Percentiles rank a stretch among this genome's conserved stretches.
Conservation (phyloP, 1,140 invertebrate species). For the Meteorus sp. region DNA sequence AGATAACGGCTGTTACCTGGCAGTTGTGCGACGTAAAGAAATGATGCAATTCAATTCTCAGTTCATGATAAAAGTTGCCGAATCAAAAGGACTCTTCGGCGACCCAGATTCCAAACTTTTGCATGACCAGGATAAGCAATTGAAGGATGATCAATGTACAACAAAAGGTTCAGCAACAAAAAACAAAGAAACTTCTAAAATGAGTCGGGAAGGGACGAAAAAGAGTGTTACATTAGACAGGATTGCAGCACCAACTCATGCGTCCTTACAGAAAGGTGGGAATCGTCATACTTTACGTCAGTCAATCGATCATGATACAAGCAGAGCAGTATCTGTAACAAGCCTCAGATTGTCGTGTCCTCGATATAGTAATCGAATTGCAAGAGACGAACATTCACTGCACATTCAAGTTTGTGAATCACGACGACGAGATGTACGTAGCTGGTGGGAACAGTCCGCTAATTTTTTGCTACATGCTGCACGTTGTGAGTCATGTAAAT, state of each 20-base stretch:
- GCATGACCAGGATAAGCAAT: slow-evolving; percentile 25
- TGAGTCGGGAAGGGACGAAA: slow-evolving; percentile 33
- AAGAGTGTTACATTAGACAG: slow-evolving; percentile 49
- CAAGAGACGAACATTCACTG: slow-evolving; percentile 26
- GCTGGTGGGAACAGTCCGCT: slow-evolving; percentile 45
- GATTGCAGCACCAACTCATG: slow-evolving; percentile 59
- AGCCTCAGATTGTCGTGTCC: slow-evolving; percentile 34
- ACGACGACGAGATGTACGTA: slow-evolving; percentile 35
- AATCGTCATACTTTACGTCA: slow-evolving; percentile 9
- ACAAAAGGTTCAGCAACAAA: slow-evolving; percentile 23
- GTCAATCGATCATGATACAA: slow-evolving; percentile 10
- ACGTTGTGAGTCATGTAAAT: slow-evolving; percentile 27
- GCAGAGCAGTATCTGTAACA: neutral
- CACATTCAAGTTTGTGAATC: slow-evolving; percentile 35
- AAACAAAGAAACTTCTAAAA: slow-evolving; percentile 11
- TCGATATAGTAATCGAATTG: slow-evolving; percentile 36
- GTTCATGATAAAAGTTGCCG: slow-evolving; percentile 79
- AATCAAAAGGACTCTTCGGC: slow-evolving; percentile 74
- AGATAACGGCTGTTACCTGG: slow-evolving; percentile 70
- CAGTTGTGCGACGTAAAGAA: slow-evolving; percentile 72
- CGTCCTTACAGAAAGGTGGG: slow-evolving; percentile 45
- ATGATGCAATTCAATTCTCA: slow-evolving; percentile 75
- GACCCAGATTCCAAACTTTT: slow-evolving; percentile 43
- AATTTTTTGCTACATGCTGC: slow-evolving; percentile 34
- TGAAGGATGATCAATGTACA: slow-evolving; percentile 25